Evolutionary conservation across 2,888 invertebrate species (phyloP).

Genomic region (Argynnis bischoffii): DNA sequence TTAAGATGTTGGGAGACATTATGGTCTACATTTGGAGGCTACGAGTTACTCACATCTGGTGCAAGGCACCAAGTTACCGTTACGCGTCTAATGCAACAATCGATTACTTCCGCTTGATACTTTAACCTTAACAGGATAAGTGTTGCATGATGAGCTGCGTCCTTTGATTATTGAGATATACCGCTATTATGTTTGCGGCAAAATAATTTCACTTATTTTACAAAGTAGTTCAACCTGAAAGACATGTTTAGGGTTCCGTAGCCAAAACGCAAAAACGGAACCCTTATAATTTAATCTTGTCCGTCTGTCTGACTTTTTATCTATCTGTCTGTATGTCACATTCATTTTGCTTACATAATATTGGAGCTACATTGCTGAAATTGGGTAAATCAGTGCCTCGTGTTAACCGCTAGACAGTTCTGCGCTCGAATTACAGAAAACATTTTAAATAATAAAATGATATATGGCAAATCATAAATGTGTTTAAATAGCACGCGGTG

Average conservation of each 20-base stretch:
- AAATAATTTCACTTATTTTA: background rate
- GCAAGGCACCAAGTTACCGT: background rate
- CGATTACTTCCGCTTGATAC: constrained; percentile 33
- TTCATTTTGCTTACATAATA: too few relatives aligned
- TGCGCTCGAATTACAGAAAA: too few relatives aligned
- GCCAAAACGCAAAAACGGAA: too few relatives aligned
- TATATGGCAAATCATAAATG: too few relatives aligned
- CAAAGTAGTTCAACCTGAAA: background rate
- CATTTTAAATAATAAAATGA: too few relatives aligned
- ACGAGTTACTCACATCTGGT: background rate
- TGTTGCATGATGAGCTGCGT: constrained; percentile 27
- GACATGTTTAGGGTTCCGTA: background rate
- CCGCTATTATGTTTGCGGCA: constrained; percentile 4
- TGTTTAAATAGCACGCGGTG: too few relatives aligned
- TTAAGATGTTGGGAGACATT: background rate
- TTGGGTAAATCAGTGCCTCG: too few relatives aligned
- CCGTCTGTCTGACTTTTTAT: too few relatives aligned
- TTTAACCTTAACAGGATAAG: constrained; percentile 33
- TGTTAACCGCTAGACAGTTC: too few relatives aligned
- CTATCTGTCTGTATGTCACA: too few relatives aligned
- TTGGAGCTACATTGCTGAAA: too few relatives aligned
- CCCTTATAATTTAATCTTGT: too few relatives aligned
- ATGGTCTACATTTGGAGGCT: background rate
- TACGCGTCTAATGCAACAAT: constrained; percentile 31
- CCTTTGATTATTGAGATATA: constrained; percentile 23